Conservation (phyloP, 2,113 vertebrate genomes). For the Zosterops pallidus region DNA sequence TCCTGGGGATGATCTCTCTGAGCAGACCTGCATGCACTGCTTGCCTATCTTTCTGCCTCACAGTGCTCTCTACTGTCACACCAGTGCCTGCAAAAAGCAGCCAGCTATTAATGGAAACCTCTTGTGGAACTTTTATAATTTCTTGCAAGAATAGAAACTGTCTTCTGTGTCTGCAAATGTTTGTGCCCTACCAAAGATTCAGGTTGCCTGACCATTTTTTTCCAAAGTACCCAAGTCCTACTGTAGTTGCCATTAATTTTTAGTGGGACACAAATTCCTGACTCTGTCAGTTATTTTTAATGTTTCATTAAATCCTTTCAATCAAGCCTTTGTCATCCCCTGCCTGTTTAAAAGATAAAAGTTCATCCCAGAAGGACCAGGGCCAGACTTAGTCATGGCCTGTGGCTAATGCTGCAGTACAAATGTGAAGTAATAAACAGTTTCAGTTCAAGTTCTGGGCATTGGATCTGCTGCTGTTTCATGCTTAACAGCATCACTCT, state of each 20-base stretch:
- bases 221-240: background rate
- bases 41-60: background rate
- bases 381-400: background rate
- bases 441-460: constrained; percentile 7
- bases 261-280: background rate
- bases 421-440: background rate
- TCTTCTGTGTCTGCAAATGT: background rate
- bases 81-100: background rate
- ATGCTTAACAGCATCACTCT: background rate
- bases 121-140: background rate
- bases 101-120: background rate
- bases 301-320: background rate
- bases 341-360: background rate
- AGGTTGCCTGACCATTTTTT: background rate
- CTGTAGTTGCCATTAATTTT: background rate
- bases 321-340: background rate
- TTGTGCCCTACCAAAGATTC: background rate
- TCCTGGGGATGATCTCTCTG: background rate
- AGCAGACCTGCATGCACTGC: background rate
- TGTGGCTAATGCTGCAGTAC: background rate
- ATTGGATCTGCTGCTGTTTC: background rate
- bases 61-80: background rate
- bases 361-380: background rate
- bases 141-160: background rate
- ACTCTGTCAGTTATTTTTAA: background rate